A percentile compares a stretch with the other conserved stretches of the same genome.
These are phyloP conservation scores for Rhopalosiphum maidis DNA, from an alignment of 1,140 invertebrate genomes.

Conservation along the genomic window DNA sequence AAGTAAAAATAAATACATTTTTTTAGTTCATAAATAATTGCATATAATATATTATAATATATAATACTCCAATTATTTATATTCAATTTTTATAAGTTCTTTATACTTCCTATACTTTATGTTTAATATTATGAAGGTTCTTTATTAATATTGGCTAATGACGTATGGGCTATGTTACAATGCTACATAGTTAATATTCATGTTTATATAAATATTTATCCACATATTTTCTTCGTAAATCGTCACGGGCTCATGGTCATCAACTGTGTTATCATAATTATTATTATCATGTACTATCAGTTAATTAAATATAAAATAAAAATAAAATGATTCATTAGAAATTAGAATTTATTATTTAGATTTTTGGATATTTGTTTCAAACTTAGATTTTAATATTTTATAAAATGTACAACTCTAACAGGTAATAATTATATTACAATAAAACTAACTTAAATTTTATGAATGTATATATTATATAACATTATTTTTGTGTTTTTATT, in stretches of 20 bases:
- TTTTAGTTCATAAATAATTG: background rate
- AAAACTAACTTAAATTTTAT: background rate
- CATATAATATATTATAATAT: too few species aligned
- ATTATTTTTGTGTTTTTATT: background rate
- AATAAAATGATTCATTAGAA: background rate
- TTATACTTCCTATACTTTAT: too few species aligned
- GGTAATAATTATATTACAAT: background rate
- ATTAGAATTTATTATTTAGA: background rate
- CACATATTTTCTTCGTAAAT: background rate
- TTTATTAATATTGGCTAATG: too few species aligned
- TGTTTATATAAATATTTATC: background rate
- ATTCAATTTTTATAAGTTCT: too few species aligned
- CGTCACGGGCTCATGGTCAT: background rate
- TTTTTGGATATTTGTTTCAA: background rate
- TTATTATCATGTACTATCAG: constrained; percentile 20
- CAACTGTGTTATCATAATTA: background rate
- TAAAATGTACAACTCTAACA: constrained; percentile 22
- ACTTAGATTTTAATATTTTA: background rate
- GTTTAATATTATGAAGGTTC: too few species aligned
- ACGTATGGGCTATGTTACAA: too few species aligned
- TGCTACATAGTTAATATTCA: too few species aligned
- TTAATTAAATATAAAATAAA: background rate
- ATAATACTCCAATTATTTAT: too few species aligned
- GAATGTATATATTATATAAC: background rate
- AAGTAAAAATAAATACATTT: background rate